These are phyloP conservation scores for Temnothorax curvispinosus DNA, from an alignment of 1,140 invertebrate genomes.

Conservation along the genomic window DNA sequence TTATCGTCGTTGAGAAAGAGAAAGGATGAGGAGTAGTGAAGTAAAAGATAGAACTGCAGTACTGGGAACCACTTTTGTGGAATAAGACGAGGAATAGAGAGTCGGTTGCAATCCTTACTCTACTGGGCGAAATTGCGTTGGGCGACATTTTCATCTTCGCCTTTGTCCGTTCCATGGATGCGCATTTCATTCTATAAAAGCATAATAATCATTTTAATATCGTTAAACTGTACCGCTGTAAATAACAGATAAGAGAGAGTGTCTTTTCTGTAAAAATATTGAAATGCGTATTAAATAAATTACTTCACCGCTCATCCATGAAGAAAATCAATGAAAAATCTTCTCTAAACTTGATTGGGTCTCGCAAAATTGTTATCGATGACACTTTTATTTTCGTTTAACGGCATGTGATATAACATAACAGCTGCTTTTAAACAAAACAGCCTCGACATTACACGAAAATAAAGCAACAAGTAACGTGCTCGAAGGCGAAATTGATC, in stretches of 20 bases:
- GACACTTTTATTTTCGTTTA: neutral
- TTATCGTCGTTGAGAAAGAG: constrained; percentile 52
- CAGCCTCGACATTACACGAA: neutral
- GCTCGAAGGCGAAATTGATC: constrained; percentile 41
- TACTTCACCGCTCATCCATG: neutral
- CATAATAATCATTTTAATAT: neutral
- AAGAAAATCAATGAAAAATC: neutral
- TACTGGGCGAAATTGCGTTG: constrained; percentile 40
- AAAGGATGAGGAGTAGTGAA: constrained; percentile 31
- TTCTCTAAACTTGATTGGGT: neutral
- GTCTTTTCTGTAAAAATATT: neutral
- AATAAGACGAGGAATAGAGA: constrained; percentile 7
- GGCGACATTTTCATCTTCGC: constrained; percentile 51
- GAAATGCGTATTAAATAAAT: neutral
- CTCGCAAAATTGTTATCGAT: neutral
- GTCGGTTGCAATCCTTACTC: constrained; percentile 35
- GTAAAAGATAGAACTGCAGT: constrained; percentile 24
- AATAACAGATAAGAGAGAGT: neutral
- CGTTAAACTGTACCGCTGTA: neutral
- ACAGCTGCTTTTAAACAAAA: constrained; percentile 35
- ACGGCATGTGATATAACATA: neutral
- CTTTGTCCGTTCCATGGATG: neutral
- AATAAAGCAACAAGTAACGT: constrained; percentile 67
- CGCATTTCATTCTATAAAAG: neutral
- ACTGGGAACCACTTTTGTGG: constrained; percentile 40